Evolutionary conservation across 2,888 invertebrate genomes (phyloP), one percentile per base, ranked within the genome.

Genomic region (Hoplodrina ambigua): DNA sequence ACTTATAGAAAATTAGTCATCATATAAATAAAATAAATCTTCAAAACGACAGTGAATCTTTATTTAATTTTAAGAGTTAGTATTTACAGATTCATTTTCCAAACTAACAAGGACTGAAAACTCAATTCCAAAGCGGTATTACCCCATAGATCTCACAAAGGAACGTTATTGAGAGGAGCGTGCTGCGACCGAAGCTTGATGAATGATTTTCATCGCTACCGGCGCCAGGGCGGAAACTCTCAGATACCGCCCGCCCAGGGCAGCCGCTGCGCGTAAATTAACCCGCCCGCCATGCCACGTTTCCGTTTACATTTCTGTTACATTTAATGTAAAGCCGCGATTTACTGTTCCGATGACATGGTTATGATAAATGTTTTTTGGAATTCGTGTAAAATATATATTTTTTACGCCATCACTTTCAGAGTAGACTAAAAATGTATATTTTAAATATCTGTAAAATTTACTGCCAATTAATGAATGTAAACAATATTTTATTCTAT

Each of bases 141-240:
- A 67, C 54, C 60, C 41, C 63, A 70, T 80, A 76, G 56, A 70
- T 80, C 70, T 80, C 66, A 69, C 74, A 81, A 78, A 72, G 71
- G 64, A 82, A 81, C 84, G 86, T 88, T 89, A 91, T 90, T 90
- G 91, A 89, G 87, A 87, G 86, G 84, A 89, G 85, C 89, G 89
- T 89, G 88, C 87, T 87, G 89, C 86, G 88, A 90, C 92, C 93
- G 89, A 93, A 92, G 87, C 88, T 90, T 94, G 94, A 94, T 94
- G 92, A 90, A 94, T 92, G 91, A 89, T 87, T 91, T 92, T 92
- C 93, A 93, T 91, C 92, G 93, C 87, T 89, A 87, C 90, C 90
- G 90, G 87, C 82, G 82, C 85, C 83, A 84, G 81, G 84, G 86
- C 93, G 93, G 93, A 92, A 91, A 87, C 89, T 88, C 89, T 87